Evolutionary conservation across 2,113 vertebrate species (phyloP).

Genomic region (Hydrochoerus hydrochaeris): DNA sequence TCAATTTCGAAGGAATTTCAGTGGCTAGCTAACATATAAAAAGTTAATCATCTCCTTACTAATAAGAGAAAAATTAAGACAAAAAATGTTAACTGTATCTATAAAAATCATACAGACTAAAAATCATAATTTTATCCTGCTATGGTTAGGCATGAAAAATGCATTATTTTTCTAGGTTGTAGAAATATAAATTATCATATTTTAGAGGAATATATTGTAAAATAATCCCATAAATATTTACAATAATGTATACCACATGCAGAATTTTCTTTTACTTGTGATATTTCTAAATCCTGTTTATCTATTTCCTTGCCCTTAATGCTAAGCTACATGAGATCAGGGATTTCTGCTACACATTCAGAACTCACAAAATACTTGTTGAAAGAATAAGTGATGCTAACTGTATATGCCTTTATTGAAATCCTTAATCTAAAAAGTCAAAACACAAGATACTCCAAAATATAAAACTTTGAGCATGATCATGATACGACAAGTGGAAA

Average conservation of each 20-base stretch:
- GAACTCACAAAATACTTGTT: not conserved
- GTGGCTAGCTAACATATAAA: not conserved
- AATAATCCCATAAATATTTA: not conserved
- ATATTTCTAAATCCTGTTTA: not conserved
- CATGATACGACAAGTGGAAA: not conserved
- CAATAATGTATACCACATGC: not conserved
- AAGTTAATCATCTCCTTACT: not conserved
- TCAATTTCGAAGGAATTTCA: not conserved
- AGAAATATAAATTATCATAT: not conserved
- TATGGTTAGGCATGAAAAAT: not conserved
- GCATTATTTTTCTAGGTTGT: not conserved
- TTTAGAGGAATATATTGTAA: not conserved
- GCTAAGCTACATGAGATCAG: not conserved
- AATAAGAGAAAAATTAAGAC: not conserved
- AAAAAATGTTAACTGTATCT: not conserved
- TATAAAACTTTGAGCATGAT: not conserved
- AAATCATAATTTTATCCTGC: not conserved
- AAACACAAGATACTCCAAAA: not conserved
- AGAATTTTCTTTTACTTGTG: not conserved
- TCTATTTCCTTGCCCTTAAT: not conserved
- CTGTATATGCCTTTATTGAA: not conserved
- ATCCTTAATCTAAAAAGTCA: not conserved
- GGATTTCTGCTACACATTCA: not conserved
- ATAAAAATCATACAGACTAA: slow-evolving; percentile 26
- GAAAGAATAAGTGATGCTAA: not conserved